A percentile compares a stretch with the other conserved stretches of the same genome.
These are phyloP conservation scores for Clarias platycephalus DNA, from an alignment of 2,797 vertebrate genomes.

Conservation along the genomic window DNA sequence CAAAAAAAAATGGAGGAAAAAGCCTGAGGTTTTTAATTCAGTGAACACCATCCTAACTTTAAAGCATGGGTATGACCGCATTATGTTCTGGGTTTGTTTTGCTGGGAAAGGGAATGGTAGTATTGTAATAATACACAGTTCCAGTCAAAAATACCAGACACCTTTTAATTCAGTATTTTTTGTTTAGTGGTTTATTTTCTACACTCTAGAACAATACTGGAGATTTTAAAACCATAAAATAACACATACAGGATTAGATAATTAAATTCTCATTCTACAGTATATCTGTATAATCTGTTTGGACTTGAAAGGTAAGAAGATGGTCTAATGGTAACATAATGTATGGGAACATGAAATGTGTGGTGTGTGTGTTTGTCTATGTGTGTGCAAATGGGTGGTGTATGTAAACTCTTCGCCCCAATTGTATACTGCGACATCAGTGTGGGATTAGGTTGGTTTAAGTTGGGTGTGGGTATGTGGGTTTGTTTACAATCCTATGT, in stretches of 20 bases:
- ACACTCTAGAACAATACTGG: too few relatives aligned
- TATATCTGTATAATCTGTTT: too few relatives aligned
- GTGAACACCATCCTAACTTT: not conserved
- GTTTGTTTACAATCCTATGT: conserved; percentile 29
- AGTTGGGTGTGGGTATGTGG: not conserved
- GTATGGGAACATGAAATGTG: not conserved
- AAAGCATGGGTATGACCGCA: not conserved
- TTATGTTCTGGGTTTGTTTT: not conserved
- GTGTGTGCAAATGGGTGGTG: not conserved
- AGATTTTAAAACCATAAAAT: too few relatives aligned
- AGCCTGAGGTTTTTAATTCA: not conserved
- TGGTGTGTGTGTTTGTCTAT: not conserved
- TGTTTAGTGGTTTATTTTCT: too few relatives aligned
- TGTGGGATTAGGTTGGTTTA: conserved; percentile 15
- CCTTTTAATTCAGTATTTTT: too few relatives aligned
- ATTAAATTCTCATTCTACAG: too few relatives aligned
- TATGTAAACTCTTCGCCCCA: not conserved
- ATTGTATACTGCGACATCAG: not conserved
- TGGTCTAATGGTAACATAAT: not conserved
- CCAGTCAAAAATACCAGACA: too few relatives aligned
- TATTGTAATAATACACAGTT: too few relatives aligned
- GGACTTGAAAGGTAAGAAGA: not conserved
- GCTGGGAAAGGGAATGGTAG: not conserved
- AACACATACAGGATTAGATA: too few relatives aligned
- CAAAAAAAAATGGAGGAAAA: not conserved